These are phyloP conservation scores for Sapayoa aenigma DNA, from an alignment of 2,113 vertebrate species.

Conservation along the genomic window DNA sequence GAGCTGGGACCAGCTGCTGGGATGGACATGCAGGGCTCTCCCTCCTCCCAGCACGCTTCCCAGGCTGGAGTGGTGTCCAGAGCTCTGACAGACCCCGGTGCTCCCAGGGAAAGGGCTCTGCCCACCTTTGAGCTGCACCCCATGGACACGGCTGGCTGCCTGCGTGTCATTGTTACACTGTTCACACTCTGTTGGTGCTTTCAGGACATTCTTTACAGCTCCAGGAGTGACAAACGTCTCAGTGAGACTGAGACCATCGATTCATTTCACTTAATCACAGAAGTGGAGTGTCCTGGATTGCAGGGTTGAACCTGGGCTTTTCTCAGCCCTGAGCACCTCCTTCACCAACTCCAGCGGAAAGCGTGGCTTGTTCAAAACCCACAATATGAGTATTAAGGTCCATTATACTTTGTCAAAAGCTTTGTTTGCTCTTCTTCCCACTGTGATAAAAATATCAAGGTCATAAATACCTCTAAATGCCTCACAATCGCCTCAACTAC, in stretches of 20 bases:
- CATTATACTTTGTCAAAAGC: neutral
- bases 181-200: neutral
- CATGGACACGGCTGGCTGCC: fast-evolving
- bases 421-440: neutral
- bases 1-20: neutral
- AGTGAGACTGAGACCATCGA: neutral
- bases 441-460: neutral
- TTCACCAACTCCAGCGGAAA: neutral
- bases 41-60: neutral
- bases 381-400: neutral
- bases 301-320: neutral
- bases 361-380: neutral
- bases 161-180: neutral
- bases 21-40: fast-evolving
- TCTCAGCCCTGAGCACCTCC: neutral
- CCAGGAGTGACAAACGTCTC: neutral
- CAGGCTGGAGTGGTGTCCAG: neutral
- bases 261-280: neutral
- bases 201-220: neutral
- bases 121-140: neutral
- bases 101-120: neutral
- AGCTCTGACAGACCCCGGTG: neutral
- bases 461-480: neutral
- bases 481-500: neutral
- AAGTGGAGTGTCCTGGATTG: neutral